Percentiles rank a stretch among this genome's conserved stretches.
phyloP scores from a whole-genome alignment of 2,888 invertebrate genomes.

The Drosophila suboccidentalis region DNA sequence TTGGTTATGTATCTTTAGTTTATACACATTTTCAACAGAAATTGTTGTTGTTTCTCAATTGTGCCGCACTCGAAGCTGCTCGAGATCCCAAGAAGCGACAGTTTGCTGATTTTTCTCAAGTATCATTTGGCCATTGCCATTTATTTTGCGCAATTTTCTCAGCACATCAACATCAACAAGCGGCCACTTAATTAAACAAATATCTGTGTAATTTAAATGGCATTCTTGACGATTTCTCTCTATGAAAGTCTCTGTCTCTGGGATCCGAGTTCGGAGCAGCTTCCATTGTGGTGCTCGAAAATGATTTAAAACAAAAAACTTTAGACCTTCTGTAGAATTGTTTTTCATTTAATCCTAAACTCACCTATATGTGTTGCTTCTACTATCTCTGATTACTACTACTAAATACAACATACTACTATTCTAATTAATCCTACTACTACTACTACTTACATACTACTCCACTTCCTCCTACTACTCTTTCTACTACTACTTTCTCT shows the following conservation, averaged over 20 bases:
- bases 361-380: constrained; percentile 74
- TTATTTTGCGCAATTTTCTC: constrained; percentile 64
- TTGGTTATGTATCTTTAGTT: constrained; percentile 46
- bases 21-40: constrained; percentile 72
- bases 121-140: constrained; percentile 55
- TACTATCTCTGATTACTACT: constrained; percentile 28
- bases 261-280: constrained; percentile 25
- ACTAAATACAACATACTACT: constrained; percentile 7
- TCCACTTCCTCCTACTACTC: constrained; percentile 16
- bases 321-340: constrained; percentile 65
- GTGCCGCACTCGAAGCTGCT: constrained; percentile 65
- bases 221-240: constrained; percentile 46
- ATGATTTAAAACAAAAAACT: constrained; percentile 41
- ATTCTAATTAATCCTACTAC: constrained; percentile 16
- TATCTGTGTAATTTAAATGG: constrained; percentile 73
- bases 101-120: constrained; percentile 47
- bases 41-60: constrained; percentile 76
- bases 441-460: constrained; percentile 31
- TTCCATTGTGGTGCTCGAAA: constrained; percentile 61
- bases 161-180: constrained; percentile 52
- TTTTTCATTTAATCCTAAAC: constrained; percentile 50
- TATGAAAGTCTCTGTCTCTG: not conserved
- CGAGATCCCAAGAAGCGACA: constrained; percentile 17
- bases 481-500: constrained; percentile 44
- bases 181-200: constrained; percentile 74